Base-by-base conservation (phyloP, 30 jellyfish, hydroid and myxozoan genomes). In the Aurelia coerulea region DNA sequence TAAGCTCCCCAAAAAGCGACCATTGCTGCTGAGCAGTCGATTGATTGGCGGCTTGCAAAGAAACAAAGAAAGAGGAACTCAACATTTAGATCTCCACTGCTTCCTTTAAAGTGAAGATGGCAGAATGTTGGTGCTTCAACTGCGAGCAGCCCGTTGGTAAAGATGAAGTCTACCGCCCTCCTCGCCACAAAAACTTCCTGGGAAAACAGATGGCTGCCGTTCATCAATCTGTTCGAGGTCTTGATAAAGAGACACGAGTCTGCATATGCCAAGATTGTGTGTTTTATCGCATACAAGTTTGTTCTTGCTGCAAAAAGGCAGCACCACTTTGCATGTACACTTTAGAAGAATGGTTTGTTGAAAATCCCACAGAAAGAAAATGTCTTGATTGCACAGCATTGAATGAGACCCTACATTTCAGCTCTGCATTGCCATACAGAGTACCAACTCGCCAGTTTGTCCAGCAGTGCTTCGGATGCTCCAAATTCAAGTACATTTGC, bases 321-420 rank as follows among this genome's bases (percentile, higher is more conserved):
- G 91, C 92, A 12, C 99, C 99, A 13, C 92, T 94, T n/a, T 94
- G 99, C 72, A 94, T 89, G 99, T 94, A 35, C 62, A 76, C 98
- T 9, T 62, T 94, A 42, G 90, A 90, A 50, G 91, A 94, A 56
- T 94, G 98, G 98, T 94, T 94, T 78, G 90, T 50, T 5, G 62
- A 90, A n/a, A 78, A 76, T 66, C 42, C 94, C 2, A 31, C 62
- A 78, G 68, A 88, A 13, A 78, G 98, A 74, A 82, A 87, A 59
- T 94, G 99, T 82, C 77, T 94, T 13, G 99, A 94, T 73, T 94
- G 99, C 79, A 94, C 99, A 67, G 97, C 97, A 7, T 12, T 89
- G 41, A 76, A 54, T 46, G 97, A 94, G 42, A 90, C 97, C 32
- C 79, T 76, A 37, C 91, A 88, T 74, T 79, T 94, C 80, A 76